Evolutionary conservation across 1,140 invertebrate genomes (phyloP), one percentile per base, ranked within the genome.

Genomic region (Ceratina japonica): DNA sequence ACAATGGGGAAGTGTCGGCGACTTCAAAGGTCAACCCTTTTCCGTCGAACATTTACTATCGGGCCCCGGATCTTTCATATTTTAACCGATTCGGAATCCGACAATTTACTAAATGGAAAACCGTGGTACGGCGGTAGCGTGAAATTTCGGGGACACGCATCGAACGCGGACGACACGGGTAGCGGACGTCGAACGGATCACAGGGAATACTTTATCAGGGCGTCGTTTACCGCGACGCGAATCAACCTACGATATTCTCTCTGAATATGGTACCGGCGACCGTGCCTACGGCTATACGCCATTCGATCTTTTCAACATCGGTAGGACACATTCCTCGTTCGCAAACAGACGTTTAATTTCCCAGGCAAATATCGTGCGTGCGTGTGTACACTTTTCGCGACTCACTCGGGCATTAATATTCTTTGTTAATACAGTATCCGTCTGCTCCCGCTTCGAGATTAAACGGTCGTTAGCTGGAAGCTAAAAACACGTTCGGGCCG

Each of bases 341-440:
- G 89, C 87, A 90, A 90, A 90, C 88, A 89, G 86, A 84, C 88
- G 82, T 90, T 90, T 90, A 90, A 90, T 90, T 90, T 90, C 83
- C 79, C 84, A 85, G 87, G 89, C 84, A 90, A 90, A 90, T 87
- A 90, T 82, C 75, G 84, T 72, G 78, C 75, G 84, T 72, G 78
- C 72, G 86, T 62, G 72, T 78, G 59, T 61, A 76, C 66, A 62
- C 65, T 79, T 72, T 87, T 75, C 69, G 62, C n/a, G 82, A 86
- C 82, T 86, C 66, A 81, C 77, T 79, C 79, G 68, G 59, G 18
- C 84, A 63, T 83, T 79, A 77, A 81, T 82, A 79, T 68, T 54
- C 68, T 75, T 75, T 80, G 69, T 82, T 80, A 84, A 84, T 80
- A 79, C 22, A 31, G 16, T 13, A 66, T 51, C 24, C 16, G 31